Evolutionary conservation across 2,797 vertebrate genomes (phyloP), one percentile per base, ranked within the genome.

Genomic region (Poecilia picta): DNA sequence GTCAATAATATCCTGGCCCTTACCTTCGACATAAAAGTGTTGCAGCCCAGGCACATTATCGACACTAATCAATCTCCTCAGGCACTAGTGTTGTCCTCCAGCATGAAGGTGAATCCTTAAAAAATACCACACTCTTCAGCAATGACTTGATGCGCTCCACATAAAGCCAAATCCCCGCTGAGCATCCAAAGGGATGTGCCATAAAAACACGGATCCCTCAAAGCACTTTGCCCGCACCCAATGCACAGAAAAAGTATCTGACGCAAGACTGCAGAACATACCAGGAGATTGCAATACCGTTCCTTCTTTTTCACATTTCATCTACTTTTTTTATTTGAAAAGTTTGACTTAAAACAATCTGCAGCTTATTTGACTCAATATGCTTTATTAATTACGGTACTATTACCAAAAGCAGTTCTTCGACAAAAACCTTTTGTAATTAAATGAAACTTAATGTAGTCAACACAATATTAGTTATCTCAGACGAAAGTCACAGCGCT

Each of bases 181-280:
- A 75, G 25, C 41, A 31, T 46, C 41, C 41, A 62, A 18, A 31
- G 33, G 43, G 41, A 46, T 46, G n/a, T 11, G 74, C 18, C 53
- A n/a, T 25, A 59, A 57, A 39, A 43, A 36, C 47, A n/a, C 10
- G 20, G 31, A 51, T 70, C 64, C 36, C 28, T 43, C 39, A 78
- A 71, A 71, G 33, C 62, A 8, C 25, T 16, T n/a, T 49, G 31
- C 1, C 8, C 5, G 5, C n/a, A 45, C 25, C 12, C 33, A n/a
- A 31, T 41, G 47, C 4, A 20, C 28, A 36, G 51, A 25, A 12
- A 53, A 51, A 39, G 12, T 31, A 28, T 41, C 25, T 12, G 33
- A n/a, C 43, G 47, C 4, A 25, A 68, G 86, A 79, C 64, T 78
- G 79, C 77, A 72, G 75, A 81, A 11, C 46, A 68, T n/a, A 51